A percentile compares a stretch with the other conserved stretches of the same genome.
Conservation (phyloP, 2,797 vertebrate species). For the Taeniopygia guttata region DNA sequence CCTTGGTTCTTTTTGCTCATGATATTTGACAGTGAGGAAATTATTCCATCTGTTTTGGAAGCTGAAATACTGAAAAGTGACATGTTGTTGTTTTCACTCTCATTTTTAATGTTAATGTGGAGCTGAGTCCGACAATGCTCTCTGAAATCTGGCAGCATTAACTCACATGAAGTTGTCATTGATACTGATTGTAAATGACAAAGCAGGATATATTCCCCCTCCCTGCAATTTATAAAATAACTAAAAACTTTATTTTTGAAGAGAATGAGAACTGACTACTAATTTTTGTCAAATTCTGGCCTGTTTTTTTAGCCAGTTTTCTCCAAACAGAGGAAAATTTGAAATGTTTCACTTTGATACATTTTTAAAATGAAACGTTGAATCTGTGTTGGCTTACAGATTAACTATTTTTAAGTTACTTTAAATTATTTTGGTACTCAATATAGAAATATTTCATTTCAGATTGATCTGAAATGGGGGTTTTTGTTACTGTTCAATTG, state of each 20-base stretch:
- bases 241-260: neutral
- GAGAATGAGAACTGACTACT: neutral
- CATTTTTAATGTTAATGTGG: neutral
- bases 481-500: neutral
- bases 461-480: neutral
- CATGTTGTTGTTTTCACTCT: slow-evolving; percentile 51
- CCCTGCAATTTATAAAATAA: neutral
- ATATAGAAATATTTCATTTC: neutral
- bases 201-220: neutral
- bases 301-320: neutral
- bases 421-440: neutral
- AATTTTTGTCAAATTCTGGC: neutral
- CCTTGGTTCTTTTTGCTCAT: neutral
- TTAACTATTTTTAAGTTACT: neutral
- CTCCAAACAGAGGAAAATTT: neutral
- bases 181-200: neutral
- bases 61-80: slow-evolving; percentile 64
- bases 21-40: slow-evolving; percentile 70
- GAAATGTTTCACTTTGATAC: neutral
- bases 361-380: neutral
- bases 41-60: slow-evolving; percentile 77
- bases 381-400: neutral
- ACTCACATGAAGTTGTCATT: neutral
- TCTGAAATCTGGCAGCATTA: neutral
- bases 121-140: neutral